Evolutionary conservation across 2,113 vertebrate species (phyloP), one percentile per base, ranked within the genome.

Genomic region (Elanus axillaris): DNA sequence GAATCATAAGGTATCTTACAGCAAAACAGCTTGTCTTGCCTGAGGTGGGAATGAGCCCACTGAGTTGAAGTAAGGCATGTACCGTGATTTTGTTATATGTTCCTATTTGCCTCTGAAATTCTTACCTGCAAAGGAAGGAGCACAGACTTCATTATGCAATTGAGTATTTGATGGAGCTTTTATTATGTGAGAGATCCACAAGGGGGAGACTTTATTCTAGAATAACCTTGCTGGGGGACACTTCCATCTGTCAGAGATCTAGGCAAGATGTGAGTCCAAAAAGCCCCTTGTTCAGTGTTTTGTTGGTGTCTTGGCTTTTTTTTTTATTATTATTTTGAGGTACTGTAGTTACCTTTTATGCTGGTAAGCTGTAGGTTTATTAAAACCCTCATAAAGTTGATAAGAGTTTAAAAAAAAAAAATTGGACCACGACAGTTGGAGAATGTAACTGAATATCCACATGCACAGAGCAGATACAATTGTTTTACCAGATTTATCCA

Each of bases 161-260:
- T 91, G 85, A 72, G 34, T 56, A 26, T 89, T 88, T 93, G 78
- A 84, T 88, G 72, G 88, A 92, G 47, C 52, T 90, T 96, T 95
- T 87, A 25, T 87, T 93, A 67, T 91, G 45, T 85, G 93, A 93
- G 76, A 88, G 58, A 86, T 97, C 95, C 93, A 78, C 79, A 86
- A 92, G 86, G 88, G 93, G 86, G 92, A 84, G 93, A 95, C 91
- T 95, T 95, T 53, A 80, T 94, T 96, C 69, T 96, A 91, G 86
- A 95, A 95, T 95, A 97, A 94, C 60, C 55, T 96, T 94, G 40
- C 59, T 93, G 88, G 88, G 76, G 90, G 83, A 93, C 66, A 73
- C 45, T 56, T 84, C 45, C 16, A 5, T 60, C 42, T 68, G 23
- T 55, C 60, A 14, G 60, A 89, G 63, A 90, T 78, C 38, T 86